Evolutionary conservation across 2,113 vertebrate genomes (phyloP).

Genomic region (Xerus inauris): DNA sequence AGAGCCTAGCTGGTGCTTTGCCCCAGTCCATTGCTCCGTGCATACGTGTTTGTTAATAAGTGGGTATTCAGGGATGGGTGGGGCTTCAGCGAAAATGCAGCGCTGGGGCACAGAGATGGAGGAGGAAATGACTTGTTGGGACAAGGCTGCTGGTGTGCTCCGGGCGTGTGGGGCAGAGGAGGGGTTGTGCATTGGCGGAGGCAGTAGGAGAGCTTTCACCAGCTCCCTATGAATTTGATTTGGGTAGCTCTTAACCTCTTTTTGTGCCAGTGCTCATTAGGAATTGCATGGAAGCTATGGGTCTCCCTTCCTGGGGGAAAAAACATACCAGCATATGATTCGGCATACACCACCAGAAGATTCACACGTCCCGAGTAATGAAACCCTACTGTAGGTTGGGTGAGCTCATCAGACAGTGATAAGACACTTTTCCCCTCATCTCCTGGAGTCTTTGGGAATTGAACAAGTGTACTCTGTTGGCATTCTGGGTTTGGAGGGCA

Average conservation of each 20-base stretch:
- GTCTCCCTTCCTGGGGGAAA: neutral
- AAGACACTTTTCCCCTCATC: neutral
- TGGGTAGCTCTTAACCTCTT: neutral
- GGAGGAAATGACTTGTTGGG: neutral
- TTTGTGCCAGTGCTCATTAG: neutral
- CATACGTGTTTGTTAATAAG: neutral
- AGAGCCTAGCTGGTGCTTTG: neutral
- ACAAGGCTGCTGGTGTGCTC: neutral
- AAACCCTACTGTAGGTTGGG: neutral
- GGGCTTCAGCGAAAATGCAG: neutral
- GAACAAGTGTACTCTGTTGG: rapidly evolving
- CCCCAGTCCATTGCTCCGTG: neutral
- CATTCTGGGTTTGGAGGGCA: neutral
- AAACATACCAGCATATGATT: neutral
- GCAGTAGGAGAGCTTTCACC: neutral
- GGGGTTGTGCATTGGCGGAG: neutral
- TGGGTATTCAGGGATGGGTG: neutral
- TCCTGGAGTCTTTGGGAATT: neutral
- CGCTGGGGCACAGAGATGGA: neutral
- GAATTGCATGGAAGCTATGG: neutral
- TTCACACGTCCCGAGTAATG: neutral
- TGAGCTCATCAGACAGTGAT: neutral
- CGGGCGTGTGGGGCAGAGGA: too few species aligned
- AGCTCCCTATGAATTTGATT: neutral
- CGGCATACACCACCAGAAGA: neutral